Evolutionary conservation across 2,113 vertebrate species (phyloP).

Genomic region (Eclectus roratus): DNA sequence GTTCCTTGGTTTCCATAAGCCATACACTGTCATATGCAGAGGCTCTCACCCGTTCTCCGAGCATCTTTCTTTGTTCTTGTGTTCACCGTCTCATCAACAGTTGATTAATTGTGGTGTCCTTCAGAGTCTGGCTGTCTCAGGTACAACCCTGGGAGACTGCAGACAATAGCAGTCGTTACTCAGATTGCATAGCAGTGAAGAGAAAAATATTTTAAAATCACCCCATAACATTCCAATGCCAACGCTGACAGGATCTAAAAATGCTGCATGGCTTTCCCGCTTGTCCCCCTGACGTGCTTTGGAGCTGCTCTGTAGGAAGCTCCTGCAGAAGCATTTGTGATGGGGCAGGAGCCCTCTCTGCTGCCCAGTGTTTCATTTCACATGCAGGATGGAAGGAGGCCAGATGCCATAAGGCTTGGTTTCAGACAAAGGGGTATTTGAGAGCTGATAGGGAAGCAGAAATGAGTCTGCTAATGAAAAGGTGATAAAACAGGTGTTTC

Average conservation of each 20-base stretch:
- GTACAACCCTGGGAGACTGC: neutral
- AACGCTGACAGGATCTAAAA: neutral
- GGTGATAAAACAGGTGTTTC: neutral
- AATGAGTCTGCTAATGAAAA: neutral
- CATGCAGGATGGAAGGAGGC: neutral
- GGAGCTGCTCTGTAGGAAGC: neutral
- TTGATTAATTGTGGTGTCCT: neutral
- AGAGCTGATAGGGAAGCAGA: neutral
- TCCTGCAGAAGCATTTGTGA: neutral
- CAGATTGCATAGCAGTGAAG: neutral
- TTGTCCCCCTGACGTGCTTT: neutral
- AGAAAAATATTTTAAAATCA: neutral
- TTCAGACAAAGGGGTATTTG: neutral
- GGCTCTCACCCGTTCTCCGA: neutral
- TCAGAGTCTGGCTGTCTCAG: neutral
- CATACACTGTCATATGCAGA: rapidly evolving
- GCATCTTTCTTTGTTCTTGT: neutral
- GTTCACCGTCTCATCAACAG: neutral
- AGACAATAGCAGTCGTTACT: neutral
- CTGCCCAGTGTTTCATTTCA: neutral
- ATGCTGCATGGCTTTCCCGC: neutral
- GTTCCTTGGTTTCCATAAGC: neutral
- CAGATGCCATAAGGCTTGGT: neutral
- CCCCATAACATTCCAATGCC: neutral
- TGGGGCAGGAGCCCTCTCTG: neutral